Evolutionary conservation across 2,888 invertebrate species (phyloP).

Genomic region (Tetanocera ferruginea): DNA sequence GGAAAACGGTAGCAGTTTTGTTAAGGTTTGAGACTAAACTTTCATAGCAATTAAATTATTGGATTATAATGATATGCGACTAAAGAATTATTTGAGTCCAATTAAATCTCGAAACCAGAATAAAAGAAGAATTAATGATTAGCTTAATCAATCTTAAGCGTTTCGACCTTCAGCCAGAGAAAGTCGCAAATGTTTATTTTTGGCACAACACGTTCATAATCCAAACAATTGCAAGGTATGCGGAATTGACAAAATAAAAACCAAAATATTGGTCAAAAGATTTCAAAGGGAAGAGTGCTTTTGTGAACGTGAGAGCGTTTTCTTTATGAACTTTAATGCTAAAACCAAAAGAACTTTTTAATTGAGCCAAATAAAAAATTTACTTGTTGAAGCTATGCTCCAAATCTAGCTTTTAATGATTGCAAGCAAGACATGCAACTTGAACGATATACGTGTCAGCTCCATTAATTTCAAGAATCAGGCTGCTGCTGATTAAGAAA

Average conservation of each 20-base stretch:
- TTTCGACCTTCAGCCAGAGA: slow-evolving; percentile 31
- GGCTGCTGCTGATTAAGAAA: too few relatives aligned
- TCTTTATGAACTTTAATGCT: not conserved
- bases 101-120: not conserved
- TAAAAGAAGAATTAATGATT: not conserved
- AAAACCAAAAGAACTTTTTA: not conserved
- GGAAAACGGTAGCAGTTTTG: too few relatives aligned
- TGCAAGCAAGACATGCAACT: not conserved
- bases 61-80: too few relatives aligned
- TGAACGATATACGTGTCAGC: not conserved
- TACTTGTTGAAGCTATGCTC: not conserved
- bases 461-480: too few relatives aligned
- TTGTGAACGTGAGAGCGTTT: not conserved
- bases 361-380: not conserved
- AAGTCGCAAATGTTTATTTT: slow-evolving; percentile 17
- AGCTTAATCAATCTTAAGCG: slow-evolving; percentile 22
- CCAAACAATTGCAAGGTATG: slow-evolving; percentile 36
- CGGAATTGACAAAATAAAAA: slow-evolving; percentile 15
- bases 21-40: too few relatives aligned
- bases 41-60: too few relatives aligned
- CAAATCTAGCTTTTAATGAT: not conserved
- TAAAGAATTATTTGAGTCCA: too few relatives aligned
- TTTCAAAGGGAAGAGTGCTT: not conserved
- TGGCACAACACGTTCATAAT: slow-evolving; percentile 55
- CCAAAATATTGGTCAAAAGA: slow-evolving; percentile 16